Conservation (phyloP, 2,888 invertebrate species). For the Epinotia ramella region DNA sequence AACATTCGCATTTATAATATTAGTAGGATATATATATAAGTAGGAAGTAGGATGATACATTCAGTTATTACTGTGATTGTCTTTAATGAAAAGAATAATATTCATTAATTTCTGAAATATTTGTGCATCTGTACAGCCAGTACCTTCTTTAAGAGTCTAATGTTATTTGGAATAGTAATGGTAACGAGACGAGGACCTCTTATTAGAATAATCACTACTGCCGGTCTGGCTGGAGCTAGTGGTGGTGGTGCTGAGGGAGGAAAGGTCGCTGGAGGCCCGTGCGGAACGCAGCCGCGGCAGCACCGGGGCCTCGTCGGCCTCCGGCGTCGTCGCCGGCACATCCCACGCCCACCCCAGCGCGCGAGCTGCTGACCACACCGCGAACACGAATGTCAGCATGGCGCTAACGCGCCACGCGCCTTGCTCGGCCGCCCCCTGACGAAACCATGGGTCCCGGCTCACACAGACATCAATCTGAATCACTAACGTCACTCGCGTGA, state of each 20-base stretch:
- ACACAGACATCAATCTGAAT: conserved; percentile 56
- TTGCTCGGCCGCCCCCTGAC: conserved; percentile 65
- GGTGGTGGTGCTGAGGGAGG: conserved; percentile 80
- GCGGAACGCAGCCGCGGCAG: conserved; percentile 80
- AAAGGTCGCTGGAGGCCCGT: conserved; percentile 81
- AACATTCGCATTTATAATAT: too few species aligned
- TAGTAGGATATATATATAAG: too few species aligned
- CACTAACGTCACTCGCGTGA: conserved; percentile 54
- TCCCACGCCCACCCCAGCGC: conserved; percentile 82
- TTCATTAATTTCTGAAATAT: background rate
- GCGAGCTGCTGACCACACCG: conserved; percentile 87
- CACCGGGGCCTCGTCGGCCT: conserved; percentile 74
- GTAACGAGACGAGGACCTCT: conserved; percentile 70
- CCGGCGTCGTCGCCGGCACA: conserved; percentile 65
- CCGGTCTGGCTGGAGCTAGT: conserved; percentile 81
- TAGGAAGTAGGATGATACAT: background rate
- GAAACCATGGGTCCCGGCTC: conserved; percentile 69
- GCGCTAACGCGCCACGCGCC: conserved; percentile 70
- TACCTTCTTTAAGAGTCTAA: background rate
- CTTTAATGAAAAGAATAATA: background rate
- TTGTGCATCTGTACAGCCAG: background rate
- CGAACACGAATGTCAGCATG: conserved; percentile 87
- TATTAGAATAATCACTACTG: conserved; percentile 75
- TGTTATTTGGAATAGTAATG: background rate
- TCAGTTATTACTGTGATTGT: background rate